A percentile compares a stretch with the other conserved stretches of the same genome.
Conservation (phyloP, 2,797 vertebrate species). For the Pseudochaenichthys georgianus region DNA sequence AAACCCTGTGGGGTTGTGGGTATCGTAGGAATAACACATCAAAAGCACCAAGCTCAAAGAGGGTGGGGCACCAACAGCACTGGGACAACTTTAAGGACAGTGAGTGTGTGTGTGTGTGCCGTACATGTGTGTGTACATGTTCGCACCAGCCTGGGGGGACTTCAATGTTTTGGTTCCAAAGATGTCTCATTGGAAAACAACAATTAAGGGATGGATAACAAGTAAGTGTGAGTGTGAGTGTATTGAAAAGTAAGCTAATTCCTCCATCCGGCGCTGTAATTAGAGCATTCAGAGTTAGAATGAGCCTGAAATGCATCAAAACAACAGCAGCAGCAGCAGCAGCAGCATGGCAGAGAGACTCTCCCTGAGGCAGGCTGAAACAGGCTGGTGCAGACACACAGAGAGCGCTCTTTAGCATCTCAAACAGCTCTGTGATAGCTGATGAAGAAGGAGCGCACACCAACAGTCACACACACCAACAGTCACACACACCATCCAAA, state of each 20-base stretch:
- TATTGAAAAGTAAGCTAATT: conserved; percentile 57
- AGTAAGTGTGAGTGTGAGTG: conserved; percentile 40
- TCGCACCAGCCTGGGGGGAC: conserved; percentile 52
- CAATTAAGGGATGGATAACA: conserved; percentile 69
- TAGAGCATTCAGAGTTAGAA: conserved; percentile 50
- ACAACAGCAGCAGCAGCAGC: conserved; percentile 61
- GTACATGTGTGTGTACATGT: conserved; percentile 29
- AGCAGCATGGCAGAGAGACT: conserved; percentile 48
- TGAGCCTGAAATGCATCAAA: conserved; percentile 40
- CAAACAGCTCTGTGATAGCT: conserved; percentile 63
- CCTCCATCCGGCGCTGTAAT: conserved; percentile 42
- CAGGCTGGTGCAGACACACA: conserved; percentile 53
- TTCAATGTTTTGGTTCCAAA: conserved; percentile 65
- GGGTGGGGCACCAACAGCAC: conserved; percentile 54
- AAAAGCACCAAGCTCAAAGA: conserved; percentile 61
- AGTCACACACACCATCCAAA: background rate
- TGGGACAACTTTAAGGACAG: conserved; percentile 63
- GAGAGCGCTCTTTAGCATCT: conserved; percentile 59
- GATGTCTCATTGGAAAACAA: conserved; percentile 71
- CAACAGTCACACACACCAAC: background rate
- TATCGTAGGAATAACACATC: conserved; percentile 66
- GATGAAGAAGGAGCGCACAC: conserved; percentile 14
- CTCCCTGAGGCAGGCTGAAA: conserved; percentile 58
- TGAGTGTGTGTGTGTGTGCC: conserved; percentile 23
- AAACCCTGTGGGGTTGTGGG: conserved; percentile 62